Conservation (phyloP, 2,797 vertebrate species). For the Sebastes trivittatus region DNA sequence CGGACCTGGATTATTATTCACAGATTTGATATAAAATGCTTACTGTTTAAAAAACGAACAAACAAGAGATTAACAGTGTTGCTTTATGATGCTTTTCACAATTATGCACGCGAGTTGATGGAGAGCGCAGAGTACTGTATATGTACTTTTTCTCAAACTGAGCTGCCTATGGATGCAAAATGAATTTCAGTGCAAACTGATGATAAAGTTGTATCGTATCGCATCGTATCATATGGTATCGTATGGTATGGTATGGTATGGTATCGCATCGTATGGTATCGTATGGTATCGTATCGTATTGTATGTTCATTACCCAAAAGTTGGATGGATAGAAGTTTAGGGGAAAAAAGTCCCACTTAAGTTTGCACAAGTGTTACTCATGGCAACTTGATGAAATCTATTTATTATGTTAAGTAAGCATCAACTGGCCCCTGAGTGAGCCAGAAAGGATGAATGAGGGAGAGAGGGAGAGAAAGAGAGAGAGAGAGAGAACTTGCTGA, state of each 20-base stretch:
- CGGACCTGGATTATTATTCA: not conserved
- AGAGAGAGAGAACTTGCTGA: conserved; percentile 64
- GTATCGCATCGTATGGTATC: no score
- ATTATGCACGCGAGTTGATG: conserved; percentile 26
- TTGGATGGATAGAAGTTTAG: not conserved
- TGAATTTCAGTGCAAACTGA: no score
- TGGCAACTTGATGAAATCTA: not conserved
- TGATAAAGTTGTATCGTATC: no score
- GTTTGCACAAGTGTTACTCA: not conserved
- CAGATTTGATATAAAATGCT: not conserved
- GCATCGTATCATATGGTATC: no score
- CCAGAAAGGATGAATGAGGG: conserved; percentile 6
- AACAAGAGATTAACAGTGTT: not conserved
- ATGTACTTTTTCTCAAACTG: no score
- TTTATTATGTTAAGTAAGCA: conserved; percentile 8
- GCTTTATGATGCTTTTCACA: not conserved
- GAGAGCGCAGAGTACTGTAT: not conserved
- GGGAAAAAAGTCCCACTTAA: not conserved
- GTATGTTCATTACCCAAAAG: not conserved
- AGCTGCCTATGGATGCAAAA: no score
- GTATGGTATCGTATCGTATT: no score
- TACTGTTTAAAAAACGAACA: not conserved
- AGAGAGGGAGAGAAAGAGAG: conserved; percentile 28
- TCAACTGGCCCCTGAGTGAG: conserved; percentile 49
- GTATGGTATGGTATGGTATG: rapidly evolving